These are phyloP conservation scores for Orcinus orca DNA, from an alignment of 2,113 vertebrate genomes.

Conservation along the genomic window DNA sequence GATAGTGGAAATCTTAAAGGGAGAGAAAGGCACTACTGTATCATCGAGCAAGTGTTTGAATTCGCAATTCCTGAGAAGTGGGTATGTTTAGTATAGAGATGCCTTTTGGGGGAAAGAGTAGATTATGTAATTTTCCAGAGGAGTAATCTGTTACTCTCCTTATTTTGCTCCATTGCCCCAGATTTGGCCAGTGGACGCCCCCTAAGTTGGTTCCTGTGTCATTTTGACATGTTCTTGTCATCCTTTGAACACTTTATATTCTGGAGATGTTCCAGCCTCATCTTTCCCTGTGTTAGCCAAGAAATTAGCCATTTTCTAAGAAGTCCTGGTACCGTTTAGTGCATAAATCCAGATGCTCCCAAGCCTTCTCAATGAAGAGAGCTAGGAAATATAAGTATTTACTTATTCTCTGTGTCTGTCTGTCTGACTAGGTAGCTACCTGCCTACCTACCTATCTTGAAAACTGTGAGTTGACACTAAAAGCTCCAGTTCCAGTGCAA, in stretches of 20 bases:
- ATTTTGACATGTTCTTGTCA: background rate
- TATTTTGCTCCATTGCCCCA: background rate
- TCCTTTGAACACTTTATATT: slow-evolving; percentile 20
- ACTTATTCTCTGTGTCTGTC: no score
- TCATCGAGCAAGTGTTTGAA: background rate
- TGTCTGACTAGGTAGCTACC: no score
- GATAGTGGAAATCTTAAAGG: background rate
- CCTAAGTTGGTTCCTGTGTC: background rate
- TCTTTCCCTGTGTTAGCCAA: background rate
- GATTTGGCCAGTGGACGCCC: background rate
- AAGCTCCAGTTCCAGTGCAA: background rate
- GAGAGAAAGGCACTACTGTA: background rate
- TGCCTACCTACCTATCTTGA: background rate
- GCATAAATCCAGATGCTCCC: background rate
- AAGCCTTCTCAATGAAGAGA: background rate
- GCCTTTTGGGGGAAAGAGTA: background rate
- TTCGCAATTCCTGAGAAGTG: background rate
- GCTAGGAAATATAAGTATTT: background rate
- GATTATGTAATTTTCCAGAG: background rate
- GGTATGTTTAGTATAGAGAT: background rate
- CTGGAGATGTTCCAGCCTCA: background rate
- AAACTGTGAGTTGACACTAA: background rate
- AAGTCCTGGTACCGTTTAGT: background rate
- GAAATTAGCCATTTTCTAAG: background rate
- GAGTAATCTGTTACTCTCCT: background rate